Percentiles rank a stretch among this genome's conserved stretches.
Conservation (phyloP, 2,797 vertebrate genomes). For the Anisognathus igniventris region DNA sequence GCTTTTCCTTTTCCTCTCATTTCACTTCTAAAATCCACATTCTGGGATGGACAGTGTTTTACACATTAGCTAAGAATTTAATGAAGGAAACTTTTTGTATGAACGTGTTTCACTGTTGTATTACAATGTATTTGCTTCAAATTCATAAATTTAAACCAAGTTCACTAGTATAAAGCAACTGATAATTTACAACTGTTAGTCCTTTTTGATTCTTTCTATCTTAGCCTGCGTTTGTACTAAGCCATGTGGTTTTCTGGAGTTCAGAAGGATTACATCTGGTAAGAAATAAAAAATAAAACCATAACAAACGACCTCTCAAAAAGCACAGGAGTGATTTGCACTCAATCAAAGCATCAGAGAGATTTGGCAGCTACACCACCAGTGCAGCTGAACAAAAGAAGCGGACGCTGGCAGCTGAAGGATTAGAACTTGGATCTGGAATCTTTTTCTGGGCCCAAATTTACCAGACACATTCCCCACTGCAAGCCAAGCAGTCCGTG, state of each 20-base stretch:
- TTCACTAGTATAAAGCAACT: neutral
- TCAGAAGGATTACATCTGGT: neutral
- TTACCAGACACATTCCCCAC: neutral
- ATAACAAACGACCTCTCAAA: neutral
- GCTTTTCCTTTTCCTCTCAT: neutral
- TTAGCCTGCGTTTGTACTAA: neutral
- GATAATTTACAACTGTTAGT: neutral
- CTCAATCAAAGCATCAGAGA: neutral
- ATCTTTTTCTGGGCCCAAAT: neutral
- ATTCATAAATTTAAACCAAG: neutral
- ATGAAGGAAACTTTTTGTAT: neutral
- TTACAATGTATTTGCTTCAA: neutral
- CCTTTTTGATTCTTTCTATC: neutral
- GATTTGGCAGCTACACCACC: neutral
- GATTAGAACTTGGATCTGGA: neutral
- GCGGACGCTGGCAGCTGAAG: accelerated
- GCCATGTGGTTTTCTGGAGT: neutral
- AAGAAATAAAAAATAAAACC: neutral
- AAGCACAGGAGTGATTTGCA: neutral
- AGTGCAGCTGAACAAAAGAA: neutral
- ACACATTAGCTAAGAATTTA: neutral
- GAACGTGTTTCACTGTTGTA: neutral
- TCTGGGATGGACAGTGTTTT: neutral
- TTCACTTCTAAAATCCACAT: neutral
- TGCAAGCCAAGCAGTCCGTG: neutral